Evolutionary conservation across 2,888 invertebrate genomes (phyloP).

Genomic region (Sepiola atlantica): DNA sequence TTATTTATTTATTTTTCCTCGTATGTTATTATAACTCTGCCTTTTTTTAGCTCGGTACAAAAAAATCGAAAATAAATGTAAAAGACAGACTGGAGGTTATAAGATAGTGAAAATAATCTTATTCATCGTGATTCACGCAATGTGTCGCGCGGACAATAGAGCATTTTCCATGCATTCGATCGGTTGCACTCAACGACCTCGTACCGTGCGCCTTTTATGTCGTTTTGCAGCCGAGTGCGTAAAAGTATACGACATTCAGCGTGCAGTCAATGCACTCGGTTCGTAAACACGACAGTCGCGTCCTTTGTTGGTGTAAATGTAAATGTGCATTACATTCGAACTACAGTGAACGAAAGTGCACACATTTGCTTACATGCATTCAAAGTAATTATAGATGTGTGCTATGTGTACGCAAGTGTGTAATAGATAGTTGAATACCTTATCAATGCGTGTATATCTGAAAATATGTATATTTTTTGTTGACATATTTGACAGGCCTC

Average conservation of each 20-base stretch:
- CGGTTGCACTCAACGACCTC: neutral
- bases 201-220: neutral
- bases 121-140: neutral
- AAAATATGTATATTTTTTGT: neutral
- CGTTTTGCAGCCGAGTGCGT: neutral
- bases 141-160: conserved; percentile 4
- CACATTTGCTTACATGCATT: neutral
- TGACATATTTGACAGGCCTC: neutral
- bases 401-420: neutral
- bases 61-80: neutral
- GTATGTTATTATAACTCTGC: neutral
- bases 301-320: neutral
- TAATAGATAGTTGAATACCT: neutral
- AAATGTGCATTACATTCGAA: neutral
- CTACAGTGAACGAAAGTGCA: neutral
- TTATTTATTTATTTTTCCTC: neutral
- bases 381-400: neutral
- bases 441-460: too few relatives aligned
- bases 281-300: neutral
- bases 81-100: neutral
- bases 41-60: neutral
- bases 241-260: neutral
- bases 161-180: neutral
- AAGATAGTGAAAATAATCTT: neutral
- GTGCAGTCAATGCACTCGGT: neutral